Base-by-base conservation (phyloP, 2,888 invertebrate species). In the Linnaemya tessellans region DNA sequence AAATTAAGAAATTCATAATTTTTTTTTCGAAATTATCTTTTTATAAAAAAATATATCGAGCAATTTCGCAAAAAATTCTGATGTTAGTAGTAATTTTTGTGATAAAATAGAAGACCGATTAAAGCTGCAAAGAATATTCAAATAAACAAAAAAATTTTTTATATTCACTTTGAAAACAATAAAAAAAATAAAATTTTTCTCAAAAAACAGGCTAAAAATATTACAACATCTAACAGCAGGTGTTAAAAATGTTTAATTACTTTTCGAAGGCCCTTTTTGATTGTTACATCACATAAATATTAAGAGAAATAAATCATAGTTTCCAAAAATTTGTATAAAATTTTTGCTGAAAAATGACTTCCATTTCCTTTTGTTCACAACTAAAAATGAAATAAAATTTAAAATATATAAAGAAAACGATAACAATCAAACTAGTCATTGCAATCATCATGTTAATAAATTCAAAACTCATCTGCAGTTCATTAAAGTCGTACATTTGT, bases 401-500 rank as follows among this genome's bases (percentile, higher is more conserved):
- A 18, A 35, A n/a, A 38, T 54, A 22, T 54, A 22, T 15, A 38
- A 35, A 13, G 11, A 67, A 54, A n/a, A 30, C 25, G 38, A 54
- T 70, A n/a, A 15, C 38, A n/a, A 43, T 41, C 20, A 54, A 41
- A 43, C 22, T 51, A 11, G 10, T 68, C 18, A 60, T 49, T 22
- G 43, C 25, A 22, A 68, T 49, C 30, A 62, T 35, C n/a, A 43
- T 25, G 41, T 25, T 54, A 51, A 70, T 70, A 73, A 80, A 65
- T 79, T 51, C 51, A 70, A 78, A 79, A 51, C 51, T 60, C 84
- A 84, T 84, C 80, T 84, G 80, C 22, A 77, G 80, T 80, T 84
- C 75, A 84, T 80, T 84, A 80, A 71, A 84, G 80, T 77, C 80
- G 77, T 58, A 56, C 80, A 49, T 64, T 75, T 75, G 79, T 84